These are phyloP conservation scores for Sebastes minor DNA, from an alignment of 2,797 vertebrate genomes.

Conservation along the genomic window DNA sequence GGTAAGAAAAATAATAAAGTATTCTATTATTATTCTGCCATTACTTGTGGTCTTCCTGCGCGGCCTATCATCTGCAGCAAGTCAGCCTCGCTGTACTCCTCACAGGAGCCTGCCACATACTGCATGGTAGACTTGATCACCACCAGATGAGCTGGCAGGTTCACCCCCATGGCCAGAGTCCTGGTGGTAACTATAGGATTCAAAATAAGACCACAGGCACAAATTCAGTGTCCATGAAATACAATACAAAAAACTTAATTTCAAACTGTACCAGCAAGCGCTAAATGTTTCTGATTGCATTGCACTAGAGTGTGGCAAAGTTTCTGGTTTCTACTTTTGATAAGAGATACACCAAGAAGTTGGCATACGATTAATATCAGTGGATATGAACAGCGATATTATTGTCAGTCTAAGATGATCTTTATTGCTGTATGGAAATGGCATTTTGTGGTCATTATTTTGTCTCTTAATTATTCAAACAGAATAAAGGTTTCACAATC, in stretches of 20 bases:
- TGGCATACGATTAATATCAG: not conserved
- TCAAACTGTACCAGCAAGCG: not conserved
- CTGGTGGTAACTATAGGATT: slow-evolving; percentile 91
- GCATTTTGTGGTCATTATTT: not conserved
- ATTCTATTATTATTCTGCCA: not conserved
- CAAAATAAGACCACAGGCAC: slow-evolving; percentile 1
- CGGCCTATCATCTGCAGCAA: slow-evolving; percentile 98
- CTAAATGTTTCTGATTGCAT: not conserved
- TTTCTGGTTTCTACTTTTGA: not conserved
- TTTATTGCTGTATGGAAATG: not conserved
- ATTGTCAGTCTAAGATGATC: not conserved
- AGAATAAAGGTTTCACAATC: not conserved
- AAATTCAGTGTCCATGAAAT: not conserved
- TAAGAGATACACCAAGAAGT: not conserved
- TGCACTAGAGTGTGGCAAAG: not conserved
- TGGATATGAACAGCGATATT: not conserved
- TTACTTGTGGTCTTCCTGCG: slow-evolving; percentile 96
- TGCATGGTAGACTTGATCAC: slow-evolving; percentile 97
- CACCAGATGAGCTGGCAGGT: slow-evolving; percentile 97
- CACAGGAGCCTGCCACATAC: slow-evolving; percentile 91
- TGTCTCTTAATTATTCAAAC: not conserved
- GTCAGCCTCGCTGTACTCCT: slow-evolving; percentile 96
- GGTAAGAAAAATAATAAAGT: not conserved
- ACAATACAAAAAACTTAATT: not conserved
- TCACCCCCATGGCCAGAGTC: slow-evolving; percentile 97